Percentiles rank a stretch among this genome's conserved stretches.
Conservation (phyloP, 1,140 invertebrate species). For the Halesus radiatus region DNA sequence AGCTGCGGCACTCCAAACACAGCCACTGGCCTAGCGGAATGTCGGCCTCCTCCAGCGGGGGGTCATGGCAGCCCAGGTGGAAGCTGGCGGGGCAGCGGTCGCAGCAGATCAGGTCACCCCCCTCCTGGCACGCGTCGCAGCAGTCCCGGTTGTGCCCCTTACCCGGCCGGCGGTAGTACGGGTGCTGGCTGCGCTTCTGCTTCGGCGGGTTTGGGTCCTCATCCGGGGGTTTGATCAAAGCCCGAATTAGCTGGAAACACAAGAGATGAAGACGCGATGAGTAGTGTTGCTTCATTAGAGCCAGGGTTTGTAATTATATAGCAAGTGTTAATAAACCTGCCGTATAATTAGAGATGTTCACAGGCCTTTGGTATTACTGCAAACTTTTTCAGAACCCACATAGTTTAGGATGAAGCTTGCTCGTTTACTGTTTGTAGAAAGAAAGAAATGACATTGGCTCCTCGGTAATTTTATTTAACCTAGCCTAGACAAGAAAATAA, state of each 20-base stretch:
- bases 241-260: slow-evolving; percentile 83
- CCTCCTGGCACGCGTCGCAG: slow-evolving; percentile 93
- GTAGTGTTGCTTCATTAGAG: too few relatives aligned
- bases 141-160: slow-evolving; percentile 93
- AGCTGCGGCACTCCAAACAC: slow-evolving; percentile 82
- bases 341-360: too few relatives aligned
- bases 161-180: slow-evolving; percentile 87
- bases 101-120: slow-evolving; percentile 95
- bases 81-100: slow-evolving; percentile 95
- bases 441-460: too few relatives aligned
- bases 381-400: too few relatives aligned
- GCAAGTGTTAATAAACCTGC: too few relatives aligned
- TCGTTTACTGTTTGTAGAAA: too few relatives aligned
- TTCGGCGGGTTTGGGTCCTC: slow-evolving; percentile 78
- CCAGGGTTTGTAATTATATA: too few relatives aligned
- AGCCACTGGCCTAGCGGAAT: slow-evolving; percentile 93
- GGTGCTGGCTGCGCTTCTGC: slow-evolving; percentile 80
- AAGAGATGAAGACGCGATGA: too few relatives aligned
- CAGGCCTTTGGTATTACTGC: too few relatives aligned
- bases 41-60: slow-evolving; percentile 88
- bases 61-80: slow-evolving; percentile 94
- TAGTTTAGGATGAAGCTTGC: too few relatives aligned
- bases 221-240: slow-evolving; percentile 86
- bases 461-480: too few relatives aligned
- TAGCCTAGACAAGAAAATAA: too few relatives aligned